Conservation (phyloP, 2,888 invertebrate species). For the Leptogaster cylindrica region DNA sequence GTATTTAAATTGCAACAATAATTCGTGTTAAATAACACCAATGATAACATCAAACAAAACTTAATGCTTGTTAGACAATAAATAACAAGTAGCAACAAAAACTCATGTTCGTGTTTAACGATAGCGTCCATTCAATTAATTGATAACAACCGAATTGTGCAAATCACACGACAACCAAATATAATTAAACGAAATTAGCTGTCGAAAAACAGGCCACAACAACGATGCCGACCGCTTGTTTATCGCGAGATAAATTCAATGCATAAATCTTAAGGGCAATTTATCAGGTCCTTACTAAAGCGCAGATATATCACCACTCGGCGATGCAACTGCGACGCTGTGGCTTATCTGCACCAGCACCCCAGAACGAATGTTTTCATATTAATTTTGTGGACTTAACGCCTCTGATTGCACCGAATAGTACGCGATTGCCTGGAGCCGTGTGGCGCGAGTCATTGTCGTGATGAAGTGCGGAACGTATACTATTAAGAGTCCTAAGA, state of each 20-base stretch:
- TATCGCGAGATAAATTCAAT: background rate
- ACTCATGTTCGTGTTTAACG: too few species aligned
- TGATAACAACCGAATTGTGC: too few species aligned
- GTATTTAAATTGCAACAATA: too few species aligned
- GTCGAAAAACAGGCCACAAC: background rate
- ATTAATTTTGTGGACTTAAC: slow-evolving; percentile 29
- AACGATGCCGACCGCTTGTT: background rate
- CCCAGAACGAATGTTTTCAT: slow-evolving; percentile 10
- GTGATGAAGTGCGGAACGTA: slow-evolving; percentile 12
- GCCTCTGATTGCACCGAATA: slow-evolving; percentile 14
- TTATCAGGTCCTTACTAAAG: background rate
- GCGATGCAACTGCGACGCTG: background rate
- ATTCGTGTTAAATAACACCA: too few species aligned
- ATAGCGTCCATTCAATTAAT: too few species aligned
- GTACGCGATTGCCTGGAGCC: slow-evolving; percentile 5
- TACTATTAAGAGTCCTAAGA: too few species aligned
- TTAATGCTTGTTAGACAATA: too few species aligned
- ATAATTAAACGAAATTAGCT: too few species aligned
- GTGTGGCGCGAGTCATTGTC: slow-evolving; percentile 18
- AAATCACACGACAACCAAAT: too few species aligned
- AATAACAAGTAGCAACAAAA: too few species aligned
- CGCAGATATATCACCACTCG: background rate
- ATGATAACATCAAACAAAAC: too few species aligned
- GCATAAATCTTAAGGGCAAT: slow-evolving; percentile 1
- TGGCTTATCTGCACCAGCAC: slow-evolving; percentile 1